phyloP scores from a whole-genome alignment of 53 echinoderm and acorn worm species.

The Apostichopus leukothele region DNA sequence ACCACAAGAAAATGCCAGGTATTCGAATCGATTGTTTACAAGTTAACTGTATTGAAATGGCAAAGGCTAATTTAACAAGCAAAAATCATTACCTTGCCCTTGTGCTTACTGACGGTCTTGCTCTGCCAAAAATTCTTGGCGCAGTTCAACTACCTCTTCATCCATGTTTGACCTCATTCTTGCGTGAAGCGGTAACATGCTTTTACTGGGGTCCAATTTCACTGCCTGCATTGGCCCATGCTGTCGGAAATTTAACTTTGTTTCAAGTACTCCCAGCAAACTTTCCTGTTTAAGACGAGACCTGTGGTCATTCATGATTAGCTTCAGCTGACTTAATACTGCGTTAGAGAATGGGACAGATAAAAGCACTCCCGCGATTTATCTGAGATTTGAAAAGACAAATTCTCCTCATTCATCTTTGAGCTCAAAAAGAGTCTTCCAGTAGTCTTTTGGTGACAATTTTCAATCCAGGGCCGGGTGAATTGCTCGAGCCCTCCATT shows the following conservation, averaged over 20 bases:
- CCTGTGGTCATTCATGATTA: constrained; percentile 17
- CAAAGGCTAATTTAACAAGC: too few relatives aligned
- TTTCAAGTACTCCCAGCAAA: constrained; percentile 16
- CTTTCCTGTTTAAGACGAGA: constrained; percentile 14
- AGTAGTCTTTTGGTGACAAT: too few relatives aligned
- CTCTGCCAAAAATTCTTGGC: background rate
- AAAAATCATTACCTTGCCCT: too few relatives aligned
- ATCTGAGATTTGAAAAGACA: background rate
- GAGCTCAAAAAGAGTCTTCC: background rate
- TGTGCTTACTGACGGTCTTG: too few relatives aligned
- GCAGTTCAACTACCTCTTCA: constrained; percentile 17
- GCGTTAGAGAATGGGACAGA: constrained; percentile 15
- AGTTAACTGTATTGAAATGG: too few relatives aligned
- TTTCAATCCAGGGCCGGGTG: too few relatives aligned
- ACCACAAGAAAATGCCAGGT: too few relatives aligned
- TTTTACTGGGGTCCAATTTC: constrained; percentile 1
- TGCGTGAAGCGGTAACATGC: constrained; percentile 9
- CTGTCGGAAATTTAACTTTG: background rate
- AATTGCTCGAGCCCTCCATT: too few relatives aligned
- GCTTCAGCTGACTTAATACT: constrained; percentile 14
- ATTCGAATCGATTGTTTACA: too few relatives aligned
- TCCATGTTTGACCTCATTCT: constrained; percentile 12
- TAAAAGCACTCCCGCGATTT: background rate
- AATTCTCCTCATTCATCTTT: constrained; percentile 15
- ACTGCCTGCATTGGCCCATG: background rate